Conservation (phyloP, 2,888 invertebrate genomes). For the Caenorhabditis becei region DNA sequence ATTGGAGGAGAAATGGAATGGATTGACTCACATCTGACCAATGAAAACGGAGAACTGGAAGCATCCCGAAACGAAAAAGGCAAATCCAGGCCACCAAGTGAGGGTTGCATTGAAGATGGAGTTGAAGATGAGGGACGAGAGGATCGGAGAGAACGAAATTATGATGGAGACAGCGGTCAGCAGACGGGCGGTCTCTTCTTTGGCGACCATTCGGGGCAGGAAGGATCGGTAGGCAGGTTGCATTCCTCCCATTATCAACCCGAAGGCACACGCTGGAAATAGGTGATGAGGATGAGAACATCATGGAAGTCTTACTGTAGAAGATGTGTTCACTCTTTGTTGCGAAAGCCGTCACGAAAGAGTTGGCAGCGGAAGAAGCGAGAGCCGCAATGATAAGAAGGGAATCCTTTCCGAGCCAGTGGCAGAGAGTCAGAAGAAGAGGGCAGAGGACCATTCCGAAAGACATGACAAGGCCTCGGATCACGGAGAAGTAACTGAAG, state of each 20-base stretch:
- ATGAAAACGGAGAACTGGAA: slow-evolving; percentile 69
- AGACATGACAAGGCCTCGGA: slow-evolving; percentile 55
- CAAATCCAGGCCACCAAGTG: slow-evolving; percentile 78
- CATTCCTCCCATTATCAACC: slow-evolving; percentile 73
- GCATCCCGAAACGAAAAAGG: slow-evolving; percentile 74
- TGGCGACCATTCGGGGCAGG: slow-evolving; percentile 78
- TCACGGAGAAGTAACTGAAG: slow-evolving; percentile 70
- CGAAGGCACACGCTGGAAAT: slow-evolving; percentile 71
- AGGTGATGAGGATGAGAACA: not conserved
- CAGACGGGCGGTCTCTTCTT: slow-evolving; percentile 78
- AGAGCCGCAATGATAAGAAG: slow-evolving; percentile 72
- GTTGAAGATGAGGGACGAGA: slow-evolving; percentile 76
- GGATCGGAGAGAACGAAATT: slow-evolving; percentile 75
- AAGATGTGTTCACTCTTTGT: slow-evolving; percentile 71
- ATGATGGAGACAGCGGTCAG: slow-evolving; percentile 72
- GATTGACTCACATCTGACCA: slow-evolving; percentile 71
- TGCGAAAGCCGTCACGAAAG: slow-evolving; percentile 71
- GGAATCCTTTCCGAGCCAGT: slow-evolving; percentile 76
- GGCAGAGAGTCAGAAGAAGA: slow-evolving; percentile 62
- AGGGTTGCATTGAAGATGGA: slow-evolving; percentile 74
- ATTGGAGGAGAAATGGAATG: not conserved
- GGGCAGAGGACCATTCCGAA: slow-evolving; percentile 72
- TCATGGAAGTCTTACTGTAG: slow-evolving; percentile 72
- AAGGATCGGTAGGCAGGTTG: slow-evolving; percentile 77
- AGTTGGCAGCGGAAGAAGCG: slow-evolving; percentile 59